Evolutionary conservation across 2,113 vertebrate genomes (phyloP).

Genomic region (Balaenoptera acutorostrata): DNA sequence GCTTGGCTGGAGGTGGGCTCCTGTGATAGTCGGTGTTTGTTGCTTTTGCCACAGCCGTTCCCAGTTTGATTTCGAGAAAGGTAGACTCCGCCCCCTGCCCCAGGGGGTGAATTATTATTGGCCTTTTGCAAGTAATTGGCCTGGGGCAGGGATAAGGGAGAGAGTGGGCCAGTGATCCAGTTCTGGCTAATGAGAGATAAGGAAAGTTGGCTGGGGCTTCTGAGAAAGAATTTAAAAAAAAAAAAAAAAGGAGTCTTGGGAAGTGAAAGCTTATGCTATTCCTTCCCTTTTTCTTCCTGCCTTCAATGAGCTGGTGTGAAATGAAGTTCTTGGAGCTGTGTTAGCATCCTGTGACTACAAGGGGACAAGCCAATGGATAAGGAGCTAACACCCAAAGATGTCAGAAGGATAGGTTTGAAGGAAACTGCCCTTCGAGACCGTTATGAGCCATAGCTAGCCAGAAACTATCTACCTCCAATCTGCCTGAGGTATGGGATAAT

Average conservation of each 20-base stretch:
- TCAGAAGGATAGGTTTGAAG: not conserved
- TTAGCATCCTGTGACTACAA: not conserved
- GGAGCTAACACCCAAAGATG: not conserved
- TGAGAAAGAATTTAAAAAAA: not conserved
- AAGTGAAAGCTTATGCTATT: not conserved
- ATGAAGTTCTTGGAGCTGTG: not conserved
- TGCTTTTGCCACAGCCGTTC: not conserved
- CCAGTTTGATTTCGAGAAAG: not conserved
- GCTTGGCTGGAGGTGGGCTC: not conserved
- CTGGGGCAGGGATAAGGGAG: not conserved
- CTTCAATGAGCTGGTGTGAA: not conserved
- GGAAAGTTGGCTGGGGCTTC: not conserved
- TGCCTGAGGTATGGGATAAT: not conserved
- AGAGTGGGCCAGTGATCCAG: no score
- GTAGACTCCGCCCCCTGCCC: not conserved
- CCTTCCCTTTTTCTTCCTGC: not conserved
- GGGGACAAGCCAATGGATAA: not conserved
- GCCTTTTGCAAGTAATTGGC: not conserved
- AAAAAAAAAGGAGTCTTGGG: not conserved
- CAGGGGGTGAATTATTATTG: not conserved
- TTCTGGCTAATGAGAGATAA: not conserved
- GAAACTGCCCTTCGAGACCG: not conserved
- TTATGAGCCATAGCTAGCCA: not conserved
- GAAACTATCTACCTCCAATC: not conserved
- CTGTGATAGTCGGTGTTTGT: not conserved